Percentiles rank a stretch among this genome's conserved stretches.
Conservation (phyloP, 2,888 invertebrate species). For the Nomada lathburiana region DNA sequence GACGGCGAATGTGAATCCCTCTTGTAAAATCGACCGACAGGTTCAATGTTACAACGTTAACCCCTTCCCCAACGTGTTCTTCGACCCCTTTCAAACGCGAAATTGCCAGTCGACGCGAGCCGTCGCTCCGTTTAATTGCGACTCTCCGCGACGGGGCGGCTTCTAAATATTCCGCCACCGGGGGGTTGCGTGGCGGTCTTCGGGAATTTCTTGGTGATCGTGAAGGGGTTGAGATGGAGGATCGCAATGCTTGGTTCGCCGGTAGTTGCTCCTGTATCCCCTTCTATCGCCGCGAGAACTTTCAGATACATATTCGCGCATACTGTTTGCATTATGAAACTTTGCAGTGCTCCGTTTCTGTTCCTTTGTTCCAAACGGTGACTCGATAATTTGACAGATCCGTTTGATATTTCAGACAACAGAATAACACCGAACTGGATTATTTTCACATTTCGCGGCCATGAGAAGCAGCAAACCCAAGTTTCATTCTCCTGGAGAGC, state of each 20-base stretch:
- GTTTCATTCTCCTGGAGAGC: no score
- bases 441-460: no score
- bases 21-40: conserved; percentile 56
- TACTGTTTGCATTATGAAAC: no score
- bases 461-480: no score
- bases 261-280: no score
- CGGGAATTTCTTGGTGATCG: neutral
- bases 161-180: conserved; percentile 1
- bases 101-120: conserved; percentile 36
- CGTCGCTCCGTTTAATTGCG: conserved; percentile 39
- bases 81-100: conserved; percentile 32
- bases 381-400: no score
- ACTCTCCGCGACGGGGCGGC: neutral
- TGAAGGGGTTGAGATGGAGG: neutral
- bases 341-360: no score
- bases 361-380: no score
- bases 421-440: no score
- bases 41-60: conserved; percentile 66
- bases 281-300: no score
- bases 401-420: no score
- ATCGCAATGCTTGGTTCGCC: neutral
- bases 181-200: neutral
- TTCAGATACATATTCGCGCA: no score
- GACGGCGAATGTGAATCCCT: conserved; percentile 61
- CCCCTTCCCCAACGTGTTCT: neutral